Conservation (phyloP, 2,888 invertebrate genomes). For the Chaetogeoica ovagalla region DNA sequence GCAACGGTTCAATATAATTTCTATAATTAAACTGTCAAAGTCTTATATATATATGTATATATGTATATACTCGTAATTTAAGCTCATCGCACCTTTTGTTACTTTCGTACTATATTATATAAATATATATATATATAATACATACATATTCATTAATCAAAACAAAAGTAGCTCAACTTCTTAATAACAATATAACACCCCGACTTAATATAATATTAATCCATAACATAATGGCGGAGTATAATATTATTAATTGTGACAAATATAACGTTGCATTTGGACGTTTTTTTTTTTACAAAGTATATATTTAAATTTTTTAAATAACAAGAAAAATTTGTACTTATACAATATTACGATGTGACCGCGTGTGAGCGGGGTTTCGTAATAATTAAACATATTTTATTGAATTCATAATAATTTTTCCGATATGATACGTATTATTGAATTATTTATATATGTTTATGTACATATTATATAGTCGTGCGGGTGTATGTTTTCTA, state of each 20-base stretch:
- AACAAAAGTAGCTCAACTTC: conserved; percentile 11
- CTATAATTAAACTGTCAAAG: conserved; percentile 45
- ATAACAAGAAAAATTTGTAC: not conserved
- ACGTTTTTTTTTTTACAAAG: no score
- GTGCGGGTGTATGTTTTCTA: no score
- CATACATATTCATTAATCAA: conserved; percentile 28
- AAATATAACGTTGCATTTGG: not conserved
- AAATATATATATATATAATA: not conserved
- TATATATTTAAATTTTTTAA: no score
- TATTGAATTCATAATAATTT: not conserved
- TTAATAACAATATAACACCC: conserved; percentile 15
- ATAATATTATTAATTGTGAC: not conserved
- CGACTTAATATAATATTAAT: conserved; percentile 23
- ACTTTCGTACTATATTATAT: no score
- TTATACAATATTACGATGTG: not conserved
- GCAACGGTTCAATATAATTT: not conserved
- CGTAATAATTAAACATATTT: not conserved
- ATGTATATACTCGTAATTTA: not conserved
- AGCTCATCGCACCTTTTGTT: not conserved
- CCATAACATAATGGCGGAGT: not conserved
- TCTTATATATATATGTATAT: not conserved
- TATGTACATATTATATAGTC: no score
- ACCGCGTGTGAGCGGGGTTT: not conserved
- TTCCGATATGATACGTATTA: not conserved
- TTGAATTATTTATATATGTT: no score